phyloP scores from a whole-genome alignment of 2,888 invertebrate genomes.

The Brachylomia viminalis region DNA sequence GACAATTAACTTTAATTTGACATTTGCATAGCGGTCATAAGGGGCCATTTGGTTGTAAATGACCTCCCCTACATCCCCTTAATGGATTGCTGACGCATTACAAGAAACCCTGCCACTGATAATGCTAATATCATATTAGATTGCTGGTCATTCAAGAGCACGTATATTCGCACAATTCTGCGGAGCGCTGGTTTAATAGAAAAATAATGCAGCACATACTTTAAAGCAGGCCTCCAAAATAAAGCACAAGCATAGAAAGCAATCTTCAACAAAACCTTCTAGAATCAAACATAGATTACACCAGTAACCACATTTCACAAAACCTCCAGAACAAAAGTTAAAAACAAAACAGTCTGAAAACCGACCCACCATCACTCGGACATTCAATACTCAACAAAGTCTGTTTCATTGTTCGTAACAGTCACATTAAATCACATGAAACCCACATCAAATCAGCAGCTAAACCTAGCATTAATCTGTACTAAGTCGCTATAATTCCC shows the following conservation, averaged over 20 bases:
- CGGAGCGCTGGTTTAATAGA: too few relatives aligned
- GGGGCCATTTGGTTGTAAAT: too few relatives aligned
- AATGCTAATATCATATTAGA: not conserved
- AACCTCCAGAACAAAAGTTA: not conserved
- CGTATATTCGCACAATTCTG: too few relatives aligned
- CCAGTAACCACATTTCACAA: not conserved
- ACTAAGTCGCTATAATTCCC: constrained; percentile 61
- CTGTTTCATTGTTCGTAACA: constrained; percentile 47
- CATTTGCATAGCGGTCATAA: too few relatives aligned
- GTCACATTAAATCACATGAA: constrained; percentile 54
- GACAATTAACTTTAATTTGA: too few relatives aligned
- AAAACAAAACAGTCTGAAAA: constrained; percentile 29
- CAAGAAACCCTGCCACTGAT: too few relatives aligned
- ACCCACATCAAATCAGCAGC: constrained; percentile 65
- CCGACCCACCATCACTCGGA: constrained; percentile 15
- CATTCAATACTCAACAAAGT: constrained; percentile 24
- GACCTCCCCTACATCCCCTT: too few relatives aligned
- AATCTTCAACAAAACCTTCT: not conserved
- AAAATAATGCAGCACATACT: not conserved
- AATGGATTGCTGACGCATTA: too few relatives aligned
- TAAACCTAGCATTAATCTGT: constrained; percentile 57
- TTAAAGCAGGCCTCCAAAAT: not conserved
- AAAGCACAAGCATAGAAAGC: rapidly evolving
- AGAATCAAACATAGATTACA: not conserved
- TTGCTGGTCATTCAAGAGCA: too few relatives aligned